Percentiles rank a stretch among this genome's conserved stretches.
phyloP scores from a whole-genome alignment of 2,888 invertebrate species.

The Drepana falcataria region DNA sequence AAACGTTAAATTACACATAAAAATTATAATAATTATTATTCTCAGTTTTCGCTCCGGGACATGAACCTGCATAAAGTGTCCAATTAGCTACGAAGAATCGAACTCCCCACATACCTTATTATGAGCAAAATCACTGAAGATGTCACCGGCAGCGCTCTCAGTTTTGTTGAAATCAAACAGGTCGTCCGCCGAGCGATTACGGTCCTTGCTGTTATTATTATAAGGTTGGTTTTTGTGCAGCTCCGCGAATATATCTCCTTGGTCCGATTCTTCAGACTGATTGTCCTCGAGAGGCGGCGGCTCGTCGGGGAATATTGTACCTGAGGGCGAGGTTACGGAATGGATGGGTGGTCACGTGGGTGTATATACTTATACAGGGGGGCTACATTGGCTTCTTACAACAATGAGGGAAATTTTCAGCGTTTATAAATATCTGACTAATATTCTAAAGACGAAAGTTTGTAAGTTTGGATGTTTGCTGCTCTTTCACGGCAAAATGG shows the following conservation, averaged over 20 bases:
- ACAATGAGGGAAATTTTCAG: too few relatives aligned
- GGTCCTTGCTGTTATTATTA: slow-evolving; percentile 13
- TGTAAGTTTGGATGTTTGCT: too few relatives aligned
- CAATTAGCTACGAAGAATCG: too few relatives aligned
- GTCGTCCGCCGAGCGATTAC: slow-evolving; percentile 26
- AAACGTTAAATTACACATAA: too few relatives aligned
- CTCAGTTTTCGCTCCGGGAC: too few relatives aligned
- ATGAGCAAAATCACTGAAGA: slow-evolving; percentile 23
- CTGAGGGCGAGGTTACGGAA: slow-evolving; percentile 25
- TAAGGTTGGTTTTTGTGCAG: slow-evolving; percentile 39
- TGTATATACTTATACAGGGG: too few relatives aligned
- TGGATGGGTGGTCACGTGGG: slow-evolving; percentile 24
- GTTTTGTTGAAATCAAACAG: slow-evolving; percentile 26
- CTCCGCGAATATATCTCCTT: slow-evolving; percentile 58
- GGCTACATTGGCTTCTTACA: too few relatives aligned
- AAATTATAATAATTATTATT: too few relatives aligned
- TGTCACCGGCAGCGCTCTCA: slow-evolving; percentile 12
- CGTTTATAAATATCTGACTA: too few relatives aligned
- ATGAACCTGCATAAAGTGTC: too few relatives aligned
- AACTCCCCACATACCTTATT: slow-evolving; percentile 20
- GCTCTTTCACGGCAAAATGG: too few relatives aligned
- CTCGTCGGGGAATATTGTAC: slow-evolving; percentile 73
- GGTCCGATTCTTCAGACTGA: slow-evolving; percentile 26
- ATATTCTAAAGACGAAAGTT: too few relatives aligned
- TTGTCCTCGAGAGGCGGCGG: slow-evolving; percentile 71